These are phyloP conservation scores for Batillaria attramentaria DNA, from an alignment of 1,140 invertebrate genomes.

Conservation along the genomic window DNA sequence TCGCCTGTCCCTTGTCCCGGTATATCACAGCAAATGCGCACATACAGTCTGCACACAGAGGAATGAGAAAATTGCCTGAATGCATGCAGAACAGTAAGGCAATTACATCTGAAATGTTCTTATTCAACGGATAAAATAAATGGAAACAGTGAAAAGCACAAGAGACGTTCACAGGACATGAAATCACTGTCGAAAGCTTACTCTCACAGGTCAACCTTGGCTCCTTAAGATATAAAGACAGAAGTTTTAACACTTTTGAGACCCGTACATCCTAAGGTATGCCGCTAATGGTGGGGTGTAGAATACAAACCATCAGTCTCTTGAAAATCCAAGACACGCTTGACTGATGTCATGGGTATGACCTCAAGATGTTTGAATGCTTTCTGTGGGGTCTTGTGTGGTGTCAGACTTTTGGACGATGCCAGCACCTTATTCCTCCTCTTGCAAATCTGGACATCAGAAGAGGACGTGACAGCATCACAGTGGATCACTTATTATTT, in stretches of 20 bases:
- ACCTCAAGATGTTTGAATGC: conserved; percentile 93
- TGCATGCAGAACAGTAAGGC: neutral
- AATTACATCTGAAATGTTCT: too few relatives aligned
- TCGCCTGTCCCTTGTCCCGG: conserved; percentile 83
- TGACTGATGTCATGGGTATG: conserved; percentile 88
- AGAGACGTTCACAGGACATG: neutral
- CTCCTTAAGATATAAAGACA: neutral
- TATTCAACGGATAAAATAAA: neutral
- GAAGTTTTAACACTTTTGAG: neutral
- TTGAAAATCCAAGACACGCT: conserved; percentile 90
- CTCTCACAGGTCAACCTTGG: neutral
- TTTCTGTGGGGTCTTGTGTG: conserved; percentile 78
- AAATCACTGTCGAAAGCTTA: neutral
- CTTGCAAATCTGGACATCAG: conserved; percentile 81
- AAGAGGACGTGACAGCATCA: too few relatives aligned
- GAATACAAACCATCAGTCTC: conserved; percentile 81
- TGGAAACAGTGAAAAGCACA: neutral
- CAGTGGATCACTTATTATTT: too few relatives aligned
- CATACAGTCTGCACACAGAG: conserved; percentile 80
- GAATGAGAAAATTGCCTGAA: neutral
- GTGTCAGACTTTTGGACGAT: conserved; percentile 63
- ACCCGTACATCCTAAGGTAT: neutral
- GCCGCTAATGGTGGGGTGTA: neutral
- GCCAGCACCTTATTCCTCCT: conserved; percentile 77
- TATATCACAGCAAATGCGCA: conserved; percentile 86